Base-by-base conservation (phyloP, 35 echinoderm and acorn worm genomes). In the Apostichopus japonicus region DNA sequence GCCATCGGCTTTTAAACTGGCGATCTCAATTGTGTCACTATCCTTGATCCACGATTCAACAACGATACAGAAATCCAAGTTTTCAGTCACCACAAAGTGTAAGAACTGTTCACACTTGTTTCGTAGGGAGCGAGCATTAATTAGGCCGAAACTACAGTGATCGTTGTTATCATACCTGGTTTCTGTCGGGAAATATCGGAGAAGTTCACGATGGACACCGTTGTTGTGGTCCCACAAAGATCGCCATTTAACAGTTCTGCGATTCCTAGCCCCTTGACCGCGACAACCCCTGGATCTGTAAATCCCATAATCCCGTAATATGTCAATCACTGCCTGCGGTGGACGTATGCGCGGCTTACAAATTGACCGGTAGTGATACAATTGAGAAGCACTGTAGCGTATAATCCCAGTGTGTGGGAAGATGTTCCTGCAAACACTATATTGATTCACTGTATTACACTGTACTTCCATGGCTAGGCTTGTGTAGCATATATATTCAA, bases 21-120 rank as follows among this genome's bases (percentile, higher is more conserved):
- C 91, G 8, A 92, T 82, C 51, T 92, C 91, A 19, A 92, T 54
- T 6, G 77, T 79, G 33, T 92, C 91, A 67, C 5, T 16, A 81
- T 21, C 19, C 59, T 92, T 92, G 8, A 92, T 58, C 77, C 91
- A 92, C 16, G 91, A 58, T 65, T 92, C 91, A 79, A 62, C 62
- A 24, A 83, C 59, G 8, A 81, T 24, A 92, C 91, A 92, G 19
- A 83, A 82, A 83, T 92, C 77, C 1, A 92, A 23, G 7, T 57
- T 6, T 7, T 92, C 23, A 24, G 14, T 78, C 5, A 91, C 25
- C 15, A 14, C 14, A 77, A 77, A 91, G 55, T 91, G 89, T 15
- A 91, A 53, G 53, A 91, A 91, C 67, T 19, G 89, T 17, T 91
- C 67, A 54, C 11, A 55, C 53, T 91, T 91, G 53, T 91, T 91